Evolutionary conservation across 1,140 invertebrate species (phyloP).

Genomic region (Macrobrachium nipponense): DNA sequence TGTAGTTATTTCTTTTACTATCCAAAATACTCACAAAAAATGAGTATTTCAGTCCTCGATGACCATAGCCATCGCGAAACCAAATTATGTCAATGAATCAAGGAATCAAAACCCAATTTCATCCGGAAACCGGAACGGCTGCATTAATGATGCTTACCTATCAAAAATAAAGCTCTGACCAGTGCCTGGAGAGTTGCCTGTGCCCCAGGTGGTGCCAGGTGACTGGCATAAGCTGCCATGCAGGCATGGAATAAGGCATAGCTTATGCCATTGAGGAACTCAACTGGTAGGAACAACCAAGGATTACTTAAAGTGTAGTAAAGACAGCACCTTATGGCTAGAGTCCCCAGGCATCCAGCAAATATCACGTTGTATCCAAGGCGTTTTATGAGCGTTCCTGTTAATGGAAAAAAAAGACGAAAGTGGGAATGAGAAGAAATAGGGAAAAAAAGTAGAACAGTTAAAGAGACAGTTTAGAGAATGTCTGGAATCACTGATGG

Average conservation of each 20-base stretch:
- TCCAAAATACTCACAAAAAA: too few species aligned
- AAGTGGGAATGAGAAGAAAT: background rate
- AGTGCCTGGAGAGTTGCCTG: conserved; percentile 82
- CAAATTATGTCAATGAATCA: too few species aligned
- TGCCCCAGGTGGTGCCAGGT: conserved; percentile 84
- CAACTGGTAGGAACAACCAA: conserved; percentile 85
- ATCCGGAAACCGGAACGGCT: too few species aligned
- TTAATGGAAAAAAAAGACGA: too few species aligned
- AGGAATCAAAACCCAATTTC: too few species aligned
- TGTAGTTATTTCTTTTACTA: too few species aligned
- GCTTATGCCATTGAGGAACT: conserved; percentile 86
- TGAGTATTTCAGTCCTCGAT: too few species aligned
- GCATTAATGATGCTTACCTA: background rate
- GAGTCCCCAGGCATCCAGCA: conserved; percentile 81
- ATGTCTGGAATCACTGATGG: too few species aligned
- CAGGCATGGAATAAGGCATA: conserved; percentile 88
- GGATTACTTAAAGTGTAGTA: conserved; percentile 84
- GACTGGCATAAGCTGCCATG: conserved; percentile 88
- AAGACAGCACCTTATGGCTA: conserved; percentile 80
- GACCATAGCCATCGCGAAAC: background rate
- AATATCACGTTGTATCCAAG: conserved; percentile 86
- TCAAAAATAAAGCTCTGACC: conserved; percentile 63
- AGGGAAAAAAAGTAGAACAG: background rate
- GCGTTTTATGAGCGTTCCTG: conserved; percentile 80
- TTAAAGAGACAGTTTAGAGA: too few species aligned